Evolutionary conservation across 2,888 invertebrate species (phyloP).

Genomic region (Oscheius sp.): DNA sequence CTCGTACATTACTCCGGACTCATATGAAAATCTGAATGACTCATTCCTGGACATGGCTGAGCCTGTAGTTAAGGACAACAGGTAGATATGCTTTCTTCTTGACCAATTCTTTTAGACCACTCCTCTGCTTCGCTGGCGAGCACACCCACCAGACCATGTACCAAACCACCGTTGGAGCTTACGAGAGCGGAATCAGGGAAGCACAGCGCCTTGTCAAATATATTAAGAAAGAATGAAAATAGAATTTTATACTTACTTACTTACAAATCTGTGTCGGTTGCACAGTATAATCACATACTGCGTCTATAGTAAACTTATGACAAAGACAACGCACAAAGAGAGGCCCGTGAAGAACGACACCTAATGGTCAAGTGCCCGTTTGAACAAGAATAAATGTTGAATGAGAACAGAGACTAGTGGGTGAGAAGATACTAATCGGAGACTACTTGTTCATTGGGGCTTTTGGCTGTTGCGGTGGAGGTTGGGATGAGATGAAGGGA

Average conservation of each 20-base stretch:
- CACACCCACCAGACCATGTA: constrained; percentile 50
- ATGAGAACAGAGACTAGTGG: not conserved
- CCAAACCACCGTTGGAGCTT: constrained; percentile 53
- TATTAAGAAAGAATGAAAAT: constrained; percentile 16
- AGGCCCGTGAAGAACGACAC: constrained; percentile 26
- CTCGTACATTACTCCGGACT: constrained; percentile 42
- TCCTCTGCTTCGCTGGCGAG: constrained; percentile 53
- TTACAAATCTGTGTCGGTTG: constrained; percentile 12
- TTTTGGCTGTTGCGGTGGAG: constrained; percentile 7
- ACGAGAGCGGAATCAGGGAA: constrained; percentile 43
- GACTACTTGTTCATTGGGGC: constrained; percentile 25
- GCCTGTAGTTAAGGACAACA: not conserved
- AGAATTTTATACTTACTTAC: not conserved
- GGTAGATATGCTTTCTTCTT: not conserved
- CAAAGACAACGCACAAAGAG: constrained; percentile 11
- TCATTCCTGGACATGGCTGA: constrained; percentile 20
- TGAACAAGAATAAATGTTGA: constrained; percentile 9
- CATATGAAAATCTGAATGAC: constrained; percentile 22
- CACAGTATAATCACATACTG: constrained; percentile 23
- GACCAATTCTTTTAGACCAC: not conserved
- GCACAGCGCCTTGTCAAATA: constrained; percentile 36
- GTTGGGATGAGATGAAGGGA: constrained; percentile 8
- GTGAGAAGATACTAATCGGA: not conserved
- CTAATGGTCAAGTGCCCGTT: constrained; percentile 25
- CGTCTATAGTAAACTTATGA: constrained; percentile 9